Conservation (phyloP, 2,888 invertebrate species). For the Drosophila melanocephala region DNA sequence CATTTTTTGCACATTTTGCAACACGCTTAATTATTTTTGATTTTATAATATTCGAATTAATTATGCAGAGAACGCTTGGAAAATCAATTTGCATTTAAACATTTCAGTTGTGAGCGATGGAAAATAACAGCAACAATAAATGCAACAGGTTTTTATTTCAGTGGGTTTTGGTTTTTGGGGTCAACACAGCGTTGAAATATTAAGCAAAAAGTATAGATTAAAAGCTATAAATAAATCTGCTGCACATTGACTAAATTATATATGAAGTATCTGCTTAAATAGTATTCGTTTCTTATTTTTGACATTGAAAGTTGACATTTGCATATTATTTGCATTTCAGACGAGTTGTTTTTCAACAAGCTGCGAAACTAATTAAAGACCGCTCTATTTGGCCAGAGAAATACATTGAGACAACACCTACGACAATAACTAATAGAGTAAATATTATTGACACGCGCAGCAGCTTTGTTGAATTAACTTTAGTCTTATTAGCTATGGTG, state of each 20-base stretch:
- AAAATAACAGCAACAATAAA: slow-evolving; percentile 11
- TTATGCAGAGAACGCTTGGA: slow-evolving; percentile 49
- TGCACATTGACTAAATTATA: neutral
- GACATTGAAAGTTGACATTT: slow-evolving; percentile 31
- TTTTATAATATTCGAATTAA: slow-evolving; percentile 37
- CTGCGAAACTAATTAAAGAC: slow-evolving; percentile 35
- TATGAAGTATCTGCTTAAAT: slow-evolving; percentile 1
- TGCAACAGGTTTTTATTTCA: slow-evolving; percentile 28
- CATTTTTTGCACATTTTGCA: slow-evolving; percentile 54
- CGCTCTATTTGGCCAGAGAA: slow-evolving; percentile 8
- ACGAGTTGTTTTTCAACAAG: slow-evolving; percentile 16
- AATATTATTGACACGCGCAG: neutral
- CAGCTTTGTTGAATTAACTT: neutral
- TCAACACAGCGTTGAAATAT: slow-evolving; percentile 9
- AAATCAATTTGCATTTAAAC: slow-evolving; percentile 44
- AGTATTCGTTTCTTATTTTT: neutral
- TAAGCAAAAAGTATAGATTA: neutral
- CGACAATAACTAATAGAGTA: slow-evolving; percentile 1
- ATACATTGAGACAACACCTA: slow-evolving; percentile 7
- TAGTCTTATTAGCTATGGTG: neutral
- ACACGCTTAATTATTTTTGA: slow-evolving; percentile 20
- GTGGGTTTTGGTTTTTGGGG: slow-evolving; percentile 12
- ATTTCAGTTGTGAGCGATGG: slow-evolving; percentile 4
- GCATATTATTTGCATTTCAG: slow-evolving; percentile 37
- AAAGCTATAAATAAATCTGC: neutral